A percentile compares a stretch with the other conserved stretches of the same genome.
phyloP scores from a whole-genome alignment of 2,113 vertebrate genomes.

The Laticauda colubrina region DNA sequence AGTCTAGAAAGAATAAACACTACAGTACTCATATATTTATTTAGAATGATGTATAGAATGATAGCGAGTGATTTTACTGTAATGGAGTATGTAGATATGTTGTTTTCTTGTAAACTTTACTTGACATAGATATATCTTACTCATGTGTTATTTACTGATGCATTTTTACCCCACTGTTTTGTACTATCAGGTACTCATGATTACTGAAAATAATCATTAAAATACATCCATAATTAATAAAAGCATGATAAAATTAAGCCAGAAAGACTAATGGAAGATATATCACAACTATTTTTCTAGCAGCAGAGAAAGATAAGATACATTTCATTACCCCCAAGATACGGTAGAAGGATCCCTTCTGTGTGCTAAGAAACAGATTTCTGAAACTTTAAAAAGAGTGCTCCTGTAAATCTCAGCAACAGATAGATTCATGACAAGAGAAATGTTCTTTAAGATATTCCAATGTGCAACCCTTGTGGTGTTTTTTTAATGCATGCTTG shows the following conservation, averaged over 20 bases:
- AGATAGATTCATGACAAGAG: neutral
- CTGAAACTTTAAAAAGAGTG: neutral
- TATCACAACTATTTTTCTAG: neutral
- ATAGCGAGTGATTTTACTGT: neutral
- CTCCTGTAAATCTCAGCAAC: neutral
- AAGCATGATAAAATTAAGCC: neutral
- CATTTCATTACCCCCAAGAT: neutral
- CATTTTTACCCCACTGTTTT: neutral
- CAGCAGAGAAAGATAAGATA: neutral
- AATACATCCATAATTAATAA: neutral
- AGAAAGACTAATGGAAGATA: neutral
- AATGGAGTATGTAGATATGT: neutral
- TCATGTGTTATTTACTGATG: neutral
- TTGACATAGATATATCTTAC: neutral
- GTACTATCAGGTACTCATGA: neutral
- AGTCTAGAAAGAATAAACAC: neutral
- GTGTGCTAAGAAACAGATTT: neutral
- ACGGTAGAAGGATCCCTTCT: neutral
- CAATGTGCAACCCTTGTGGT: neutral
- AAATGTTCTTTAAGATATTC: neutral
- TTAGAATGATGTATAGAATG: neutral
- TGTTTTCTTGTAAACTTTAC: neutral
- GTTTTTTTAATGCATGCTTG: neutral
- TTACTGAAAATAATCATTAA: neutral
- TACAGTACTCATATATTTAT: neutral